Percentiles rank a stretch among this genome's conserved stretches.
These are phyloP conservation scores for Perdix hodgsoniae DNA, from an alignment of 2,797 vertebrate genomes.

Conservation along the genomic window DNA sequence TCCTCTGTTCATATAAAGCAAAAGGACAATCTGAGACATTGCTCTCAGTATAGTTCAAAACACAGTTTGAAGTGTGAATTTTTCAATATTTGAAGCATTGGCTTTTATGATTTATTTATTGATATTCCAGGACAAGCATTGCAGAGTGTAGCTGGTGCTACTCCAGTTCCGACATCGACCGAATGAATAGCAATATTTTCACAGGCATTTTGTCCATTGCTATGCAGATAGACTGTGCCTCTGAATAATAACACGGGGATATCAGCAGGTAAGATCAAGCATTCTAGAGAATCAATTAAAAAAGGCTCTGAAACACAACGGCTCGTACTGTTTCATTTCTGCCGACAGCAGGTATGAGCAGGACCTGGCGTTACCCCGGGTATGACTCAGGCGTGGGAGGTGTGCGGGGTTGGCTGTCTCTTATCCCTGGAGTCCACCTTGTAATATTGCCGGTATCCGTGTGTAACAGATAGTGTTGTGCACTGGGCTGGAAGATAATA, in stretches of 20 bases:
- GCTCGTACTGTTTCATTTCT: constrained; percentile 60
- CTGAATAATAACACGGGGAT: neutral
- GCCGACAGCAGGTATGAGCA: constrained; percentile 2
- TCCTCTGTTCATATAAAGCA: constrained; percentile 58
- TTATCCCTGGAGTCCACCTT: constrained; percentile 75
- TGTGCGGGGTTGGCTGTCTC: constrained; percentile 70
- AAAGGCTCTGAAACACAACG: neutral
- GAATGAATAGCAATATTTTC: constrained; percentile 21
- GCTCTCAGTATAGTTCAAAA: constrained; percentile 69
- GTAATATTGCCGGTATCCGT: constrained; percentile 81
- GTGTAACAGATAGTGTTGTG: constrained; percentile 84
- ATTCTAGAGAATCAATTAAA: neutral
- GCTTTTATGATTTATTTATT: constrained; percentile 77
- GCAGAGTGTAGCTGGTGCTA: constrained; percentile 19
- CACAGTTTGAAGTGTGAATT: constrained; percentile 68
- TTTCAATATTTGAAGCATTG: constrained; percentile 73
- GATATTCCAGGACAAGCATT: constrained; percentile 64
- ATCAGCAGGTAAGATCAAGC: neutral
- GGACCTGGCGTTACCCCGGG: constrained; percentile 48
- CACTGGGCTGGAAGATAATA: constrained; percentile 83
- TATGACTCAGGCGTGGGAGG: constrained; percentile 66
- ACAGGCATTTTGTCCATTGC: neutral
- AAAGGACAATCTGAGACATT: constrained; percentile 63
- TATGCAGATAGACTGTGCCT: constrained; percentile 10
- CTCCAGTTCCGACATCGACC: constrained; percentile 21